Conservation (phyloP, 2,888 invertebrate genomes). For the Pyrrhia umbra region DNA sequence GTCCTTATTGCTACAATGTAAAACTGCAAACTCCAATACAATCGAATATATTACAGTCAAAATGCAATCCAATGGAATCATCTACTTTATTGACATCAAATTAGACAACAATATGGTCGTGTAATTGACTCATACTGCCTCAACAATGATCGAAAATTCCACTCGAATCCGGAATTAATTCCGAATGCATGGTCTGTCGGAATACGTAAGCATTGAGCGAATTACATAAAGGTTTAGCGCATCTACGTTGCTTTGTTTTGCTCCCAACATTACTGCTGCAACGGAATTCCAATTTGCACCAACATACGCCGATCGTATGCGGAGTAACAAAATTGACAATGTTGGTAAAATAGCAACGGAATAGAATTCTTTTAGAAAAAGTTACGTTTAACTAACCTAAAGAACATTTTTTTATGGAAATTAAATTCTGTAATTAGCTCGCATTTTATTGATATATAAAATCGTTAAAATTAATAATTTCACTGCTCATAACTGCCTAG, state of each 20-base stretch:
- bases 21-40: background rate
- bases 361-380: background rate
- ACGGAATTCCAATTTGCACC: slow-evolving; percentile 60
- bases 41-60: slow-evolving; percentile 1
- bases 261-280: slow-evolving; percentile 41
- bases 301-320: slow-evolving; percentile 52
- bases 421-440: too few relatives aligned
- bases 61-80: slow-evolving; percentile 11
- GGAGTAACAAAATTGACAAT: slow-evolving; percentile 29
- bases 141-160: slow-evolving; percentile 48
- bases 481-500: too few relatives aligned
- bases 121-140: slow-evolving; percentile 43
- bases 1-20: background rate
- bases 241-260: slow-evolving; percentile 33
- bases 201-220: slow-evolving; percentile 33
- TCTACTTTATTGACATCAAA: slow-evolving; percentile 15
- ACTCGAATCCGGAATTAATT: slow-evolving; percentile 58
- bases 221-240: slow-evolving; percentile 54
- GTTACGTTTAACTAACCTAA: background rate
- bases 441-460: too few relatives aligned
- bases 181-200: slow-evolving; percentile 41
- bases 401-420: too few relatives aligned
- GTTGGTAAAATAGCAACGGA: background rate
- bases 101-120: slow-evolving; percentile 25
- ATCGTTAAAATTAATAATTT: too few relatives aligned